phyloP scores from a whole-genome alignment of 1,140 invertebrate genomes.

The Drusus annulatus region DNA sequence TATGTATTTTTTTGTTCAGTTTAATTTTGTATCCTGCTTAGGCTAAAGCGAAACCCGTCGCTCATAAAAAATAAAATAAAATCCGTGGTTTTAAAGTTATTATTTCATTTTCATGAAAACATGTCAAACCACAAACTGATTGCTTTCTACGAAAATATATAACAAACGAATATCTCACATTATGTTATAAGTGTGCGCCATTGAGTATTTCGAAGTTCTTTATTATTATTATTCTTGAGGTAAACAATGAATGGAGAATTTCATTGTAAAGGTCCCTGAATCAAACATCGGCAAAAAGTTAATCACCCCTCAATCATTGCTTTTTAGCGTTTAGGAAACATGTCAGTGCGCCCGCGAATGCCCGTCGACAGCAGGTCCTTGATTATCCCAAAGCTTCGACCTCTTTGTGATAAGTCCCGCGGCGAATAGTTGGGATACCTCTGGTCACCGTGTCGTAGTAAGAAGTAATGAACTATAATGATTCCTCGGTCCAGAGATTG shows the following conservation, averaged over 20 bases:
- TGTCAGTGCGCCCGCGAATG: constrained; percentile 28
- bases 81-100: too few species aligned
- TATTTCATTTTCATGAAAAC: too few species aligned
- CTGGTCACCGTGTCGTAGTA: constrained; percentile 13
- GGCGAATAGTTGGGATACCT: constrained; percentile 35
- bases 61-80: too few species aligned
- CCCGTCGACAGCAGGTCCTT: not conserved
- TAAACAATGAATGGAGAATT: constrained; percentile 1
- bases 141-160: too few species aligned
- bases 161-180: too few species aligned
- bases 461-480: constrained; percentile 47
- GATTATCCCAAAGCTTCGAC: constrained; percentile 3
- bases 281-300: constrained; percentile 13
- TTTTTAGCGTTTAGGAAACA: constrained; percentile 29
- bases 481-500: not conserved
- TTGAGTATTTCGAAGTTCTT: not conserved
- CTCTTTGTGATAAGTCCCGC: constrained; percentile 34
- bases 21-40: too few species aligned
- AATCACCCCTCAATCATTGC: constrained; percentile 22
- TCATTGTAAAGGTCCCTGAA: not conserved
- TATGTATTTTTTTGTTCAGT: too few species aligned
- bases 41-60: too few species aligned
- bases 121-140: too few species aligned
- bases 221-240: not conserved
- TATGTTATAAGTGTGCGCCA: too few species aligned